Base-by-base conservation (phyloP, 2,888 invertebrate genomes). In the Cylloceria caligata region DNA sequence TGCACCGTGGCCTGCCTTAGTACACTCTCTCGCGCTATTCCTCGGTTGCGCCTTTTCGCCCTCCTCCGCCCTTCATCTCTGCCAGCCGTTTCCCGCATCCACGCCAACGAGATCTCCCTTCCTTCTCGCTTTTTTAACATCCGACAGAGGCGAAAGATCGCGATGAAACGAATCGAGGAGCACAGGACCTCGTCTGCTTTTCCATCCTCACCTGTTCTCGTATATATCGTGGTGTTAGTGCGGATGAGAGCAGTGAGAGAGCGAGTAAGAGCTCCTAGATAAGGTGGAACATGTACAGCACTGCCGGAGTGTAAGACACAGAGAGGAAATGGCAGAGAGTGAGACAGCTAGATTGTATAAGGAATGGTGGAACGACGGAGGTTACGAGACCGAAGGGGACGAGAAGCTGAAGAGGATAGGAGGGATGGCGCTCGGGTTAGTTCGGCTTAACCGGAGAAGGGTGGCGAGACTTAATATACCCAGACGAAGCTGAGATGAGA, bases 391-490 rank as follows among this genome's bases (percentile, higher is more conserved):
- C 47, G 62, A 64, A 55, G 62, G 68, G 69, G 49, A 68, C 36
- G 83, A 72, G 49, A 68, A 75, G 64, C 52, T 67, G 42, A 62
- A 67, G 72, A 57, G 69, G 69, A 73, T 73, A 36, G 77, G 65
- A 72, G 79, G 73, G 74, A 60, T 64, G 55, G 67, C 67, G 75
- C 64, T 27, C 52, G 69, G 81, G 83, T 80, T 85, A 76, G 78
- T 64, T n/a, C 74, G 80, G 85, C 84, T 85, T 82, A 84, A 79
- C 79, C 78, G 49, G 65, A 76, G 79, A 80, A 83, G 81, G 83
- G 80, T 83, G 82, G 84, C 67, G 73, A 79, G 79, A 79, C 82
- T 84, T 84, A 85, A 85, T 84, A 81, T 77, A 81, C 81, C 81
- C 76, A 80, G 83, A 81, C 80, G 76, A 71, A 72, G 82, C 65